A percentile compares a stretch with the other conserved stretches of the same genome.
phyloP scores from a whole-genome alignment of 2,113 vertebrate genomes.

The Sylvilagus bachmani region DNA sequence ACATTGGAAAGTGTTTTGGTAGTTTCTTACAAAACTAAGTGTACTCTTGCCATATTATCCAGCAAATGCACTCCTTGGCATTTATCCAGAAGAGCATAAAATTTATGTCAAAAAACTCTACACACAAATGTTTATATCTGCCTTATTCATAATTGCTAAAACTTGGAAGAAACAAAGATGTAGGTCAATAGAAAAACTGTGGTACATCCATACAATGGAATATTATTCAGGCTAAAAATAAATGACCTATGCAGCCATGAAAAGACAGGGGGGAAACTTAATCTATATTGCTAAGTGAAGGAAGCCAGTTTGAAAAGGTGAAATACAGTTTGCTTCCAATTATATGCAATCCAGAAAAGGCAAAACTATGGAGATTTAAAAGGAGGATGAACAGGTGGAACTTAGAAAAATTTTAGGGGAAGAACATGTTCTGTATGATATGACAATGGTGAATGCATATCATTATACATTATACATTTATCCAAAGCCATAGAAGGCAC shows the following conservation, averaged over 20 bases:
- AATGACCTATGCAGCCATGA: background rate
- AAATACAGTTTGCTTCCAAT: background rate
- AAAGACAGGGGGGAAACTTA: background rate
- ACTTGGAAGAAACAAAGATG: background rate
- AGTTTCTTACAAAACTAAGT: conserved; percentile 19
- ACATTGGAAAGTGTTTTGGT: background rate
- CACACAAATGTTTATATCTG: background rate
- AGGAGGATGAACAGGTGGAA: background rate
- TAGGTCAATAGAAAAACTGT: background rate
- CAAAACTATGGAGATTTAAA: background rate
- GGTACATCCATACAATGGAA: background rate
- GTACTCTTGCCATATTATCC: background rate
- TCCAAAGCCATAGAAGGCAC: background rate
- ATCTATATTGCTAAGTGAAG: background rate
- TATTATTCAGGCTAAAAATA: background rate
- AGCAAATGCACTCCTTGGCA: background rate
- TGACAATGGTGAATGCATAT: background rate
- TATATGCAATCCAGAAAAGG: background rate
- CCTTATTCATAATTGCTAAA: background rate
- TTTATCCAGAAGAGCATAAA: background rate
- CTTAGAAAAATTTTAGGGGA: background rate
- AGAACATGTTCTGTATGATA: background rate
- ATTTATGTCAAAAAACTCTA: background rate
- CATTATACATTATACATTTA: background rate
- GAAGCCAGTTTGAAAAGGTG: background rate